Evolutionary conservation across 2,888 invertebrate species (phyloP), one percentile per base, ranked within the genome.

Genomic region (Hetaerina titia): DNA sequence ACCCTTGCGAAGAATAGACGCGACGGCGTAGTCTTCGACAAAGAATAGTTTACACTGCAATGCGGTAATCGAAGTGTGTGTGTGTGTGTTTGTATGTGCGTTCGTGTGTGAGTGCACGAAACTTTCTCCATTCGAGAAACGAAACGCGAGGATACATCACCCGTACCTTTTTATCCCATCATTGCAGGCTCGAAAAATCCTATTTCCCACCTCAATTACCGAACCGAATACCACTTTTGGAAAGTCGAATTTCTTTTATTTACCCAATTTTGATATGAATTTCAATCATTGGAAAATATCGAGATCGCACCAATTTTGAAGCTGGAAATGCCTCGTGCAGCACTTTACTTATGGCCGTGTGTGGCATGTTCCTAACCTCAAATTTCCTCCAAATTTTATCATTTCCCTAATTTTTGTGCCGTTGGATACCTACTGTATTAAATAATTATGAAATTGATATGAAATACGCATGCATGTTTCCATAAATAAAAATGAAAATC

Each of bases 41-140:
- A 74, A 74, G 92, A 92, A 92, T 92, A 64, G 69, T 92, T 92
- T 92, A 15, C 56, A 69, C 69, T 92, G 92, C 92, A 74, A 74
- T 92, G 69, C 69, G 92, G 69, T 56, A 56, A 92, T 74, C 74
- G 56, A 92, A 22, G 45, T 92, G 92, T 69, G 25, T 69, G 25
- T 31, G 22, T 11, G 25, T 13, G 69, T n/a, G 31, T 69, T 31
- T 31, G 81, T 13, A 45, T 45, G 31, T 13, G 69, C 69, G 9
- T 9, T 1, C 15, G 81, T 81, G 31, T 19, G 9, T 31, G n/a
- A 31, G 0, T 81, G 81, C 31, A 31, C 81, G 8, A 81, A 81
- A 69, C 31, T 31, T 31, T 6, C 4, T 22, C 69, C 17, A 69
- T 69, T n/a, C 22, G 69, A 8, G 69, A 69, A 22, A 22, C 69